Evolutionary conservation across 2,797 vertebrate species (phyloP).

Genomic region (Myiothlypis chrysogaster): DNA sequence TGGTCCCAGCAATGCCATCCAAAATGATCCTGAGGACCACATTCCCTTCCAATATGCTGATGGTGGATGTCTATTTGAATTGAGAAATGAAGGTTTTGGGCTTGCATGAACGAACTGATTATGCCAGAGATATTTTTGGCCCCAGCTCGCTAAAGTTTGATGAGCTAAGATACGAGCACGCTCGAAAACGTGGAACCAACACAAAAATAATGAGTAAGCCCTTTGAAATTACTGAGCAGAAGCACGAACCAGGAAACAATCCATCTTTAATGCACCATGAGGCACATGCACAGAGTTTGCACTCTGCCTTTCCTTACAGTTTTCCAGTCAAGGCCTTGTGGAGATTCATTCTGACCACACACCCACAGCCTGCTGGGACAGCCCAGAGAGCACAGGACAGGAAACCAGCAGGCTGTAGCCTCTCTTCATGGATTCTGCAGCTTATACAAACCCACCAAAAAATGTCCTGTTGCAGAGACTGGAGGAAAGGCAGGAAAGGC

Average conservation of each 20-base stretch:
- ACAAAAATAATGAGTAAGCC: conserved; percentile 45
- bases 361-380: background rate
- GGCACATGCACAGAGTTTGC: background rate
- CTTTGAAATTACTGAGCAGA: conserved; percentile 17
- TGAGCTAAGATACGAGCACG: background rate
- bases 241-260: conserved; percentile 19
- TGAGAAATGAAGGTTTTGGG: conserved; percentile 30
- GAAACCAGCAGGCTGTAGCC: background rate
- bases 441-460: background rate
- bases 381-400: background rate
- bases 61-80: background rate
- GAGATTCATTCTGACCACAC: background rate
- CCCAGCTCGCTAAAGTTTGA: conserved; percentile 41
- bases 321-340: background rate
- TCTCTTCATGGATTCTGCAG: background rate
- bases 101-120: conserved; percentile 20
- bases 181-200: conserved; percentile 33
- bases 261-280: background rate
- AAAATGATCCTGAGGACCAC: background rate
- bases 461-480: background rate
- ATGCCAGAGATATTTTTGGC: conserved; percentile 43
- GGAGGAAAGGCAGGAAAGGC: background rate
- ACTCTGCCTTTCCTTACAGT: background rate
- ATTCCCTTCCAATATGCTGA: conserved; percentile 24
- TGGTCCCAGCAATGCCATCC: background rate